Evolutionary conservation across 2,113 vertebrate species (phyloP).

Genomic region (Calidris pugnax): DNA sequence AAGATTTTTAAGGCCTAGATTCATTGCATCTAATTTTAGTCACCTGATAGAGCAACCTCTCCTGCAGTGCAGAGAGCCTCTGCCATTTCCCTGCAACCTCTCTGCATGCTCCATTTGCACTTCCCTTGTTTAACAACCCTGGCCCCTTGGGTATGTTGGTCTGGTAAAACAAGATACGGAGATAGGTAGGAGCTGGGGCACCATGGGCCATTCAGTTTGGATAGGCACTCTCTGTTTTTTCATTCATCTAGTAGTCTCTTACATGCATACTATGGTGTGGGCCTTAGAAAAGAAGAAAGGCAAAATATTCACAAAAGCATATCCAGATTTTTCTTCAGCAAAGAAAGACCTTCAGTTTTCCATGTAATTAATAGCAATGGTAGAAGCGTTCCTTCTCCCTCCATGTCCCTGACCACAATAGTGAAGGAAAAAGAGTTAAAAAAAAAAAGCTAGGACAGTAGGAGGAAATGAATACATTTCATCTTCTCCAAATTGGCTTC

Average conservation of each 20-base stretch:
- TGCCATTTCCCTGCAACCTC: not conserved
- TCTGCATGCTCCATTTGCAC: not conserved
- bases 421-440: not conserved
- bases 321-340: not conserved
- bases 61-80: not conserved
- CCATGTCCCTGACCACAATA: not conserved
- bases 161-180: not conserved
- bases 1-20: not conserved
- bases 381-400: not conserved
- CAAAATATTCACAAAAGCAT: not conserved
- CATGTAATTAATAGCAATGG: not conserved
- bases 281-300: not conserved
- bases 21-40: not conserved
- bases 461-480: not conserved
- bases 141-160: fast-evolving
- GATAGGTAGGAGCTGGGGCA: not conserved
- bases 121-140: not conserved
- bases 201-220: not conserved
- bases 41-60: not conserved
- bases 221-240: not conserved
- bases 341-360: not conserved
- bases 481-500: not conserved
- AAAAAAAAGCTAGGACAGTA: not conserved
- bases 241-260: not conserved
- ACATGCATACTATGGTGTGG: not conserved